Conservation (phyloP, 2,113 vertebrate species). For the Carlito syrichta region DNA sequence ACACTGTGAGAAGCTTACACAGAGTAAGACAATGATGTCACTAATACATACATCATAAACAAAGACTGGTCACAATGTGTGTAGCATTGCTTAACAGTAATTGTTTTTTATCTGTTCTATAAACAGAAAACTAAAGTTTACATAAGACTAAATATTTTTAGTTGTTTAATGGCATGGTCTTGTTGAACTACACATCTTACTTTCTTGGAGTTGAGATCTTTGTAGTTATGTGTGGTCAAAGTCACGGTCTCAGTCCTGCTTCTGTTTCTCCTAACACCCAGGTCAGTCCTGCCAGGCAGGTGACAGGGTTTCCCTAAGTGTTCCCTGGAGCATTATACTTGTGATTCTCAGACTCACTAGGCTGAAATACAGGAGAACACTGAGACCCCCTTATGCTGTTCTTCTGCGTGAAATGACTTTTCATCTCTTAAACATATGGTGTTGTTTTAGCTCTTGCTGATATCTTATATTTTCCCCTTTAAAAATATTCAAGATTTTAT, state of each 20-base stretch:
- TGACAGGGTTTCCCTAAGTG: not conserved
- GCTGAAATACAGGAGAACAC: accelerated
- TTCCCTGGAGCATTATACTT: not conserved
- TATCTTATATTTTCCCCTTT: not conserved
- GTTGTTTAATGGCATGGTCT: not conserved
- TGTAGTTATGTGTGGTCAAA: too few species aligned
- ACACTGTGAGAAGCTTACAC: accelerated
- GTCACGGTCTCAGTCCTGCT: not conserved
- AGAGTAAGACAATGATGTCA: accelerated
- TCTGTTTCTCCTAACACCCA: not conserved
- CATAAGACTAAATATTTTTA: not conserved
- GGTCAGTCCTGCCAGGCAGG: not conserved
- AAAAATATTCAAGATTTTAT: not conserved
- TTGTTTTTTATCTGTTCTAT: not conserved
- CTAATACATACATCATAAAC: accelerated
- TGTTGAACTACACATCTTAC: not conserved
- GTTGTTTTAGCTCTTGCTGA: not conserved
- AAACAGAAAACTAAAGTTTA: not conserved
- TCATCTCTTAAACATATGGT: not conserved
- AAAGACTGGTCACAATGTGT: too few species aligned
- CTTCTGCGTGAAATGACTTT: not conserved
- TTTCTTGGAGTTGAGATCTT: not conserved
- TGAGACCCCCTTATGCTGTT: not conserved
- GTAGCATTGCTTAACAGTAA: not conserved
- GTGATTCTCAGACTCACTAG: not conserved